Evolutionary conservation across 2,888 invertebrate genomes (phyloP).

Genomic region (Hipparchia sbordonii): DNA sequence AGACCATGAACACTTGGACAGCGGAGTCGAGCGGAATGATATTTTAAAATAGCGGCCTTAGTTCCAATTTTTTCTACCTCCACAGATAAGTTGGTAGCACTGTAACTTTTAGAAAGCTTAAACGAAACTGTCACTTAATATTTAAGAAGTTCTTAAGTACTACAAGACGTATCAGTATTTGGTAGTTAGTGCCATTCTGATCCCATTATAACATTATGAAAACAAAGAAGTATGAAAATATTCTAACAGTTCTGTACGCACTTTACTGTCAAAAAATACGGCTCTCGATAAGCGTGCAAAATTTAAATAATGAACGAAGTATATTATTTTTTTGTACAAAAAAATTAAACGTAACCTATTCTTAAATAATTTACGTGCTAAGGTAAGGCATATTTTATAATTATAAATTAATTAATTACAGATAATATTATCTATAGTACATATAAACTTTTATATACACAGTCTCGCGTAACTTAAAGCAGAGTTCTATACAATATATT

Average conservation of each 20-base stretch:
- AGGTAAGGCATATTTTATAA: constrained; percentile 74
- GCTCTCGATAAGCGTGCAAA: neutral
- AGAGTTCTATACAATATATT: constrained; percentile 62
- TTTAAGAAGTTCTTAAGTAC: neutral
- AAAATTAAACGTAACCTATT: constrained; percentile 51
- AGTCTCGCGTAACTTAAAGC: constrained; percentile 79
- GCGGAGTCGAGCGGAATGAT: too few relatives aligned
- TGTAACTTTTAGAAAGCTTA: too few relatives aligned
- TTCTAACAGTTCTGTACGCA: neutral
- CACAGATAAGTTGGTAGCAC: too few relatives aligned
- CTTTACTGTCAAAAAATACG: neutral
- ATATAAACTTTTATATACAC: constrained; percentile 68
- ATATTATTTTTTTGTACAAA: constrained; percentile 60
- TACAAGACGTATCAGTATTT: neutral
- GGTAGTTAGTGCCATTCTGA: neutral
- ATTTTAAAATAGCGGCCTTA: too few relatives aligned
- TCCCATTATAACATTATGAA: neutral
- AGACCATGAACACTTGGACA: too few relatives aligned
- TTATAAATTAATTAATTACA: constrained; percentile 78
- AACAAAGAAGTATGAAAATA: neutral
- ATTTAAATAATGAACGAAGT: constrained; percentile 25
- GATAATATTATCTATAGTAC: constrained; percentile 59
- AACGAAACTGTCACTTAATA: neutral
- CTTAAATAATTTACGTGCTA: constrained; percentile 59
- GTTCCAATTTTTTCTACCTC: too few relatives aligned